These are phyloP conservation scores for Tupaia tana DNA, from an alignment of 2,113 vertebrate species.

Conservation along the genomic window DNA sequence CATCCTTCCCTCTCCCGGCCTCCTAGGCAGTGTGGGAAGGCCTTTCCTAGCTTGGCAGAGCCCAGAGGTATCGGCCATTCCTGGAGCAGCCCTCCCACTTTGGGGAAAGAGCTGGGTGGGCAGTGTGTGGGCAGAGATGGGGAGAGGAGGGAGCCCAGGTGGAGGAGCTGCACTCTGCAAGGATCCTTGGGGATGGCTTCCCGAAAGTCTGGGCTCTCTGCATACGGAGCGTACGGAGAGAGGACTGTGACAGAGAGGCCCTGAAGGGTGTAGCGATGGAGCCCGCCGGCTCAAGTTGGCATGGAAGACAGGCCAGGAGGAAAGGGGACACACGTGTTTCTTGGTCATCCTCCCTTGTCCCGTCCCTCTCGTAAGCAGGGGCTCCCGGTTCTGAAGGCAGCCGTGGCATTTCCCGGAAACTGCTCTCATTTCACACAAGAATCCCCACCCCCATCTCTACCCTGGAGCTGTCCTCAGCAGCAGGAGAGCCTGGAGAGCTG, in stretches of 20 bases:
- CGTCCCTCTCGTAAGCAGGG: background rate
- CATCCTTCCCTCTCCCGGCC: background rate
- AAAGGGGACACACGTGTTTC: background rate
- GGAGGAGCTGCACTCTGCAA: background rate
- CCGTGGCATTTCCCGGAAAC: background rate
- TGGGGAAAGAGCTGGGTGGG: background rate
- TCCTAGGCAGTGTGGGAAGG: background rate
- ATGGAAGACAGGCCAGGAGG: background rate
- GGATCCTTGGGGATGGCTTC: background rate
- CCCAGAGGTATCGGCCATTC: background rate
- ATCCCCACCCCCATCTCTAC: background rate
- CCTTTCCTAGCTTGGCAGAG: background rate
- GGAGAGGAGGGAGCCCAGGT: background rate
- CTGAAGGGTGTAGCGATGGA: background rate
- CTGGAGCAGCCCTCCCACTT: no score
- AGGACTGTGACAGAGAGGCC: background rate
- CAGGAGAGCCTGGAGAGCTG: background rate
- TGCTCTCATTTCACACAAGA: background rate
- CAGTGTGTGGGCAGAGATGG: background rate
- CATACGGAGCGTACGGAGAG: no score
- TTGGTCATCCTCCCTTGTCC: background rate
- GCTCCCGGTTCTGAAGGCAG: background rate
- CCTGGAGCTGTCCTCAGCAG: background rate
- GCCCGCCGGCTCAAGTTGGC: background rate
- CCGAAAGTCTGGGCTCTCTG: background rate